Conservation (phyloP, 2,888 invertebrate species). For the Noctua pronuba region DNA sequence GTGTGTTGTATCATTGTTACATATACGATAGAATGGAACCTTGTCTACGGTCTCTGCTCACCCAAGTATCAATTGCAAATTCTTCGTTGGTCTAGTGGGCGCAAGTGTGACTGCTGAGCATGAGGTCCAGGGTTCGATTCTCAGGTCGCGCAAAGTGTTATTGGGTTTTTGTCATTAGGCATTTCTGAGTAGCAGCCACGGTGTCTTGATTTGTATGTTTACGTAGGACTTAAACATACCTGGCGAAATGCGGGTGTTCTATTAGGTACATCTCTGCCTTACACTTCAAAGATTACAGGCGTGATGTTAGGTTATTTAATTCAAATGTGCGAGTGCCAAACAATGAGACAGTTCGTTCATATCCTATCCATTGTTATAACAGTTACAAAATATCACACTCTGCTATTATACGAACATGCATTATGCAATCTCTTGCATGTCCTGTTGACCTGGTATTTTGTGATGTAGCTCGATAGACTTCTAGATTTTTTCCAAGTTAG, state of each 20-base stretch:
- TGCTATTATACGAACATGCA: conserved; percentile 33
- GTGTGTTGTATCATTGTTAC: too few relatives aligned
- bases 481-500: conserved; percentile 11
- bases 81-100: too few relatives aligned
- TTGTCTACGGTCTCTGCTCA: too few relatives aligned
- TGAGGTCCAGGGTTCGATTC: too few relatives aligned
- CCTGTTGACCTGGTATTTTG: conserved; percentile 51
- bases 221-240: too few relatives aligned
- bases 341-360: conserved; percentile 41
- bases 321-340: conserved; percentile 19
- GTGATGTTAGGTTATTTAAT: conserved; percentile 11
- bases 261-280: background rate
- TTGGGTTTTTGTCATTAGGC: too few relatives aligned
- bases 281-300: background rate
- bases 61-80: too few relatives aligned
- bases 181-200: too few relatives aligned
- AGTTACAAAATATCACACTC: conserved; percentile 42
- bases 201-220: too few relatives aligned
- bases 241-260: background rate
- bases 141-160: too few relatives aligned
- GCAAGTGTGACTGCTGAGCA: too few relatives aligned
- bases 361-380: conserved; percentile 46
- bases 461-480: background rate
- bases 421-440: conserved; percentile 48
- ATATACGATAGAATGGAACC: too few relatives aligned